Percentiles rank a stretch among this genome's conserved stretches.
phyloP scores from a whole-genome alignment of 2,797 vertebrate genomes.

The Glyptemys insculpta region DNA sequence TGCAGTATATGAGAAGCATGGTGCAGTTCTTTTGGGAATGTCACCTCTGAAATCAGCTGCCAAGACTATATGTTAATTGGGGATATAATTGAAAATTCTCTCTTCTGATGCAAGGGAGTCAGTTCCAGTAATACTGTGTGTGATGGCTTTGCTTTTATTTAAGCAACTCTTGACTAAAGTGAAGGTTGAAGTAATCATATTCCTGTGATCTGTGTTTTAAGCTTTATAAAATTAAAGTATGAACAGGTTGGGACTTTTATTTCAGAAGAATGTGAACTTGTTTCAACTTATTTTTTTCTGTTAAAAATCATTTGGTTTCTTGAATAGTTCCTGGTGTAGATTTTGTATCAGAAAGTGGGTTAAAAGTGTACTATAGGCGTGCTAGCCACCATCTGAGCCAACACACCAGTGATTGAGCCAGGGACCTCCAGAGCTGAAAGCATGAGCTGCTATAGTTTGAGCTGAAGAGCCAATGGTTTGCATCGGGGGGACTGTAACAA shows the following conservation, averaged over 20 bases:
- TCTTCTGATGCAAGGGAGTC: not conserved
- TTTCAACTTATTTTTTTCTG: not conserved
- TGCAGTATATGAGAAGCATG: not conserved
- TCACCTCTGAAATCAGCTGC: constrained; percentile 32
- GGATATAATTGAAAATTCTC: not conserved
- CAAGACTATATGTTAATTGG: not conserved
- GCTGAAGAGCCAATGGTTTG: not conserved
- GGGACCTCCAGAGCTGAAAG: not conserved
- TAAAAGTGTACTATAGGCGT: not conserved
- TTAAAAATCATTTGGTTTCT: not conserved
- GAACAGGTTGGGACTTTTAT: not conserved
- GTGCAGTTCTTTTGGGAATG: constrained; percentile 3
- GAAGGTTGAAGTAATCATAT: not conserved
- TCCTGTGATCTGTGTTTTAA: not conserved
- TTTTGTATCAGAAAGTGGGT: not conserved
- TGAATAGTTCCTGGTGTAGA: not conserved
- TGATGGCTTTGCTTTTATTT: not conserved
- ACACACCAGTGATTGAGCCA: not conserved
- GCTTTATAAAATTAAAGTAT: not conserved
- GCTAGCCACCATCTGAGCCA: not conserved
- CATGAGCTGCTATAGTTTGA: not conserved
- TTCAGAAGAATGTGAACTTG: not conserved
- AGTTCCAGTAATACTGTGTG: not conserved
- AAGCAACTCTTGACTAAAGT: not conserved
- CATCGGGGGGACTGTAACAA: not conserved